These are phyloP conservation scores for Ancistrus triradiatus DNA, from an alignment of 2,113 vertebrate species.

Conservation along the genomic window DNA sequence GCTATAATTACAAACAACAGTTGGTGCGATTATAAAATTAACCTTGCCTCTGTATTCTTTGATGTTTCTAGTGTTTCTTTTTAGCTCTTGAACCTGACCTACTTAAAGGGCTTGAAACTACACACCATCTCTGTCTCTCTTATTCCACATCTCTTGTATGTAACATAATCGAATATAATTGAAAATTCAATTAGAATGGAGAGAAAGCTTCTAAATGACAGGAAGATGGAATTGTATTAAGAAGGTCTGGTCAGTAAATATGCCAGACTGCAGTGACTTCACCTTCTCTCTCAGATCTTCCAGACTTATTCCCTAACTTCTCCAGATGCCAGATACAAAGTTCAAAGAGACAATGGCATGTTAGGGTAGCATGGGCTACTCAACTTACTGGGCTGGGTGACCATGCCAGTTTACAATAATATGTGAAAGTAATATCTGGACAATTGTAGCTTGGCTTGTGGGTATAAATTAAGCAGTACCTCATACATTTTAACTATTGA, in stretches of 20 bases:
- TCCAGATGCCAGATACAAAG: neutral
- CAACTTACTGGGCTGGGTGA: no score
- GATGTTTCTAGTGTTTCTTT: neutral
- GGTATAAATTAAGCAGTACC: no score
- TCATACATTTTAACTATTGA: no score
- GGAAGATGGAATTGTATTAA: neutral
- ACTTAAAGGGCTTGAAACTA: conserved; percentile 7
- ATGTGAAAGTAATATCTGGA: no score
- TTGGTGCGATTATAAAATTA: neutral
- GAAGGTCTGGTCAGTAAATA: conserved; percentile 9
- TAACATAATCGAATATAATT: no score
- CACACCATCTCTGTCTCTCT: neutral
- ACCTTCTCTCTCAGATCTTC: conserved; percentile 21
- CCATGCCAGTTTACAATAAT: no score
- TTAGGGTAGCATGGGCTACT: no score
- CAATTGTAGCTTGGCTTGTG: no score
- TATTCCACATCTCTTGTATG: no score
- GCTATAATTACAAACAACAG: neutral
- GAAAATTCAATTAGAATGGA: neutral
- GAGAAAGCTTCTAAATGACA: conserved; percentile 5
- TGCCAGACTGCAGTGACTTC: conserved; percentile 17
- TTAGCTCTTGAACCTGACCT: conserved; percentile 3
- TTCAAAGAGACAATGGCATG: neutral
- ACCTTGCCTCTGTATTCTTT: neutral
- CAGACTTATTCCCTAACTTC: conserved; percentile 6